Conservation (phyloP, 2,113 vertebrate species). For the Phyllostomus discolor region DNA sequence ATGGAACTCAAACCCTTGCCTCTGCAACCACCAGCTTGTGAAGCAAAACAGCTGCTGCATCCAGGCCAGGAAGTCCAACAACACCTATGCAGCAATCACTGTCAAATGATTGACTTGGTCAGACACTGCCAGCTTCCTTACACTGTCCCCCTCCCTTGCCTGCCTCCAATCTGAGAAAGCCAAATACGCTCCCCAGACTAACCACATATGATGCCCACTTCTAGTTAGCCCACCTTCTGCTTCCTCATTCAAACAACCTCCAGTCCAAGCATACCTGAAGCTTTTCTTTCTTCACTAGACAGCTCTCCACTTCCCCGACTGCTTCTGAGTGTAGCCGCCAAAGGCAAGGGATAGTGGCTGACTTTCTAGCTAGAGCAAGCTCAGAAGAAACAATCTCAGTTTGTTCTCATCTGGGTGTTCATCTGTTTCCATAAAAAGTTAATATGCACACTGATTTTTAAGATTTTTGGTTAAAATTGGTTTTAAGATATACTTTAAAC, state of each 20-base stretch:
- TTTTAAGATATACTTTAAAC: neutral
- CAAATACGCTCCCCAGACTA: neutral
- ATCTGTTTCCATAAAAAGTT: neutral
- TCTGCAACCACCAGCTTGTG: neutral
- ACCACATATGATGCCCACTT: neutral
- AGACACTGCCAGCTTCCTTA: neutral
- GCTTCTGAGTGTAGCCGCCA: neutral
- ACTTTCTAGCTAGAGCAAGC: neutral
- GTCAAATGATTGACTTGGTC: neutral
- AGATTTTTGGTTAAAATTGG: neutral
- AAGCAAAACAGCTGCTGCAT: neutral
- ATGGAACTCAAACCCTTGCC: neutral
- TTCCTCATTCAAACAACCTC: neutral
- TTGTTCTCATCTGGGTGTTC: neutral
- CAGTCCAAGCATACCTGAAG: no score
- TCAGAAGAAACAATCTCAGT: neutral
- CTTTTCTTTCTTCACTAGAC: neutral
- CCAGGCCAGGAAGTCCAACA: neutral
- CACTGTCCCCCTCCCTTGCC: fast-evolving
- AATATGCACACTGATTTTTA: neutral
- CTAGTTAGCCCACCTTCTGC: fast-evolving
- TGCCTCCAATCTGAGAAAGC: neutral
- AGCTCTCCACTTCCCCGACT: neutral
- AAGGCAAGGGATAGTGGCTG: no score
- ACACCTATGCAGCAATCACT: neutral